Percentiles rank a stretch among this genome's conserved stretches.
These are phyloP conservation scores for Thymelicus sylvestris DNA, from an alignment of 2,888 invertebrate species.

Conservation along the genomic window DNA sequence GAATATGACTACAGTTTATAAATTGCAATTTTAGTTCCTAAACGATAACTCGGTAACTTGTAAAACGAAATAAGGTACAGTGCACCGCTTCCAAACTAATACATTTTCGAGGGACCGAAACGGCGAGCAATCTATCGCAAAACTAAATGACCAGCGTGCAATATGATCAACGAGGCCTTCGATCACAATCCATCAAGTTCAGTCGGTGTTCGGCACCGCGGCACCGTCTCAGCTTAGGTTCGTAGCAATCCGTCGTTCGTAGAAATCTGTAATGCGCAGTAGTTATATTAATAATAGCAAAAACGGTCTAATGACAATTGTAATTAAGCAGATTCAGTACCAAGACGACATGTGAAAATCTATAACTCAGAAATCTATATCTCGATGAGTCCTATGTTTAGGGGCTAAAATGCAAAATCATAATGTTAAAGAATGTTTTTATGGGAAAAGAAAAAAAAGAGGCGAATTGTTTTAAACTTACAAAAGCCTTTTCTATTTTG, in stretches of 20 bases:
- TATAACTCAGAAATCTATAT: no score
- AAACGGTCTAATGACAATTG: no score
- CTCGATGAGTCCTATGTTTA: no score
- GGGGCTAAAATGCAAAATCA: no score
- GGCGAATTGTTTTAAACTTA: no score
- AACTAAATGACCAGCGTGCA: conserved; percentile 72
- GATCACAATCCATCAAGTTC: conserved; percentile 78
- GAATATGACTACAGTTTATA: no score
- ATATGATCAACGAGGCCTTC: conserved; percentile 76
- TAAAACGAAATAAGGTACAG: background rate
- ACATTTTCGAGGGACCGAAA: conserved; percentile 19
- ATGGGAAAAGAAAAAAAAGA: no score
- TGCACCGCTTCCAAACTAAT: conserved; percentile 20
- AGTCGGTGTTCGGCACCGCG: conserved; percentile 51
- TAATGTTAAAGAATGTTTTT: no score
- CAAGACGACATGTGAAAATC: no score
- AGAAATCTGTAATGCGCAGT: conserved; percentile 8
- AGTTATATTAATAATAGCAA: background rate
- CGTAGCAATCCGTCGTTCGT: conserved; percentile 59
- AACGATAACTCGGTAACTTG: background rate
- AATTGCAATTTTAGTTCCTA: background rate
- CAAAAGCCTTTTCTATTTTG: no score
- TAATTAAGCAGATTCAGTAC: no score
- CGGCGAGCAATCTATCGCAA: conserved; percentile 55
- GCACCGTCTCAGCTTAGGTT: conserved; percentile 60